A percentile compares a stretch with the other conserved stretches of the same genome.
These are phyloP conservation scores for Chalcosyrphus nemorum DNA, from an alignment of 2,888 invertebrate genomes.

Conservation along the genomic window DNA sequence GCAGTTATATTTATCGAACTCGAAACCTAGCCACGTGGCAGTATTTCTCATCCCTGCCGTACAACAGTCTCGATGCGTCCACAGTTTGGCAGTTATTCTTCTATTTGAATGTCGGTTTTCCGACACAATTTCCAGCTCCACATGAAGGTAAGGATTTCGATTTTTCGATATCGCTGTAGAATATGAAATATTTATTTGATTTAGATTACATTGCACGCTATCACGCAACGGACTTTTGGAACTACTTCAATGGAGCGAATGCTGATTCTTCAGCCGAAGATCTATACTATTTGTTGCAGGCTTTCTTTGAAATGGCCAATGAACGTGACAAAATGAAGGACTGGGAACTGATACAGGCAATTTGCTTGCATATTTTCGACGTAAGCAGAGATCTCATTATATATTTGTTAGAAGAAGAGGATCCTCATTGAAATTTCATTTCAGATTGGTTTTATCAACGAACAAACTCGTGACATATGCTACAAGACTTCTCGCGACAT, in stretches of 20 bases:
- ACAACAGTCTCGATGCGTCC: constrained; percentile 84
- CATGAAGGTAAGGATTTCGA: constrained; percentile 74
- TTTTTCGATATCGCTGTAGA: too few species aligned
- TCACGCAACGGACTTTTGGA: constrained; percentile 82
- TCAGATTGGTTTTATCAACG: constrained; percentile 89
- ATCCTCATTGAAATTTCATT: constrained; percentile 32
- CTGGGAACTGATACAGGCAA: constrained; percentile 85
- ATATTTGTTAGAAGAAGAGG: too few species aligned
- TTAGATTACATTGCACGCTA: constrained; percentile 83
- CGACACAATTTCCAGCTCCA: constrained; percentile 77
- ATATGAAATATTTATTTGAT: too few species aligned
- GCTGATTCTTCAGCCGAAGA: constrained; percentile 87
- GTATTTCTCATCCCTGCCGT: constrained; percentile 90
- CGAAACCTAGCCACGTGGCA: constrained; percentile 91
- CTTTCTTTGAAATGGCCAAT: constrained; percentile 91
- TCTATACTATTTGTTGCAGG: constrained; percentile 89
- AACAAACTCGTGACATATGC: constrained; percentile 87
- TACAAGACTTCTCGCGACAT: constrained; percentile 89
- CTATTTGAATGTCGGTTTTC: constrained; percentile 84
- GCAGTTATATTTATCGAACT: constrained; percentile 87
- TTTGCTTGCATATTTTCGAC: constrained; percentile 87
- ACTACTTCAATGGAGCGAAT: constrained; percentile 86
- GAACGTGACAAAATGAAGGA: constrained; percentile 84
- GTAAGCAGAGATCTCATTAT: constrained; percentile 80
- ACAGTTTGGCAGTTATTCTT: constrained; percentile 87